Percentiles rank a stretch among this genome's conserved stretches.
Conservation (phyloP, 2,113 vertebrate genomes). For the Corynorhinus townsendii region DNA sequence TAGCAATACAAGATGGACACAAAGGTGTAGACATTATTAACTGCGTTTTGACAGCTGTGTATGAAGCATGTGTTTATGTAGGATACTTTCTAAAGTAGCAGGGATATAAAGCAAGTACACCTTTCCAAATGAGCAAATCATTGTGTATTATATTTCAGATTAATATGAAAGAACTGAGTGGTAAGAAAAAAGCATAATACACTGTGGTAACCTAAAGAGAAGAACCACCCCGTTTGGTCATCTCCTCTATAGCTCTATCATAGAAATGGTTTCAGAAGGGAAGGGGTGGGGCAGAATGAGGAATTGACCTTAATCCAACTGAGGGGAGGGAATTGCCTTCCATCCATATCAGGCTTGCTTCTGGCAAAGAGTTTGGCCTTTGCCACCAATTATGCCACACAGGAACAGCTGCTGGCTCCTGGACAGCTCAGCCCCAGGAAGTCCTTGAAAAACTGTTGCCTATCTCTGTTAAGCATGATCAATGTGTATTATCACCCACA, state of each 20-base stretch:
- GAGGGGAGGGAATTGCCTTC: background rate
- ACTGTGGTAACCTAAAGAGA: background rate
- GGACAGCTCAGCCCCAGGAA: background rate
- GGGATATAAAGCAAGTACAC: background rate
- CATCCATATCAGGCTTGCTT: background rate
- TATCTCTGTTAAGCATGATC: background rate
- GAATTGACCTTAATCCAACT: background rate
- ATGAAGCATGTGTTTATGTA: background rate
- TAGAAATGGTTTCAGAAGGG: background rate
- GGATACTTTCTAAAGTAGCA: background rate
- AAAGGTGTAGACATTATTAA: background rate
- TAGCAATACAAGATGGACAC: background rate
- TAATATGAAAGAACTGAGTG: background rate
- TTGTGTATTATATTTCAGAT: background rate
- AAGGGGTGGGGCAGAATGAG: background rate
- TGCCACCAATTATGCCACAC: background rate
- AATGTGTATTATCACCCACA: fast-evolving
- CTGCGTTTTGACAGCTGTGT: background rate
- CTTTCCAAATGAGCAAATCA: background rate
- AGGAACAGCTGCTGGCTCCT: background rate
- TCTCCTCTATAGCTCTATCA: background rate
- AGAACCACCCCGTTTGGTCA: background rate
- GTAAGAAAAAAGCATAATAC: background rate
- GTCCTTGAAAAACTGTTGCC: background rate
- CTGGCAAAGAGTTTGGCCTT: background rate